phyloP scores from a whole-genome alignment of 2,888 invertebrate genomes.

The Gandaritis pyraliata region DNA sequence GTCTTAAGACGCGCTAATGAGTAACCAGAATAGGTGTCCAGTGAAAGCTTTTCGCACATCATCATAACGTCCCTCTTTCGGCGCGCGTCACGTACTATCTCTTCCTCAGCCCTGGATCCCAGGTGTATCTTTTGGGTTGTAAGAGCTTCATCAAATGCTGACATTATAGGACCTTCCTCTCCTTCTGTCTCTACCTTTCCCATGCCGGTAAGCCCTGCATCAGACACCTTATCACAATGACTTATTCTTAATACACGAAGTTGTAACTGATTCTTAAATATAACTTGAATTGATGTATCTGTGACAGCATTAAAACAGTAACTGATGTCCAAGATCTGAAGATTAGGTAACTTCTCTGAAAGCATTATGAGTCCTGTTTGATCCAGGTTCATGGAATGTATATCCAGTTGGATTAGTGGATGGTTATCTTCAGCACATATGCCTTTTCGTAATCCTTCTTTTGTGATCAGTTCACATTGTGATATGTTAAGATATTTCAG shows the following conservation, averaged over 20 bases:
- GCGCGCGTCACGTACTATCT: slow-evolving; percentile 87
- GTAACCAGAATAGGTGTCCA: slow-evolving; percentile 73
- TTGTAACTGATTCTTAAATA: slow-evolving; percentile 86
- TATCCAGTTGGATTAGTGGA: slow-evolving; percentile 80
- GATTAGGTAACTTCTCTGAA: slow-evolving; percentile 83
- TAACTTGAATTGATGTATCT: slow-evolving; percentile 87
- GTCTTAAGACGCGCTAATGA: slow-evolving; percentile 82
- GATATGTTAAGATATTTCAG: slow-evolving; percentile 87
- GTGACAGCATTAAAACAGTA: slow-evolving; percentile 89
- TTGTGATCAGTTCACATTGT: slow-evolving; percentile 86
- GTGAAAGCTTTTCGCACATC: slow-evolving; percentile 83
- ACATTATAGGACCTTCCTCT: slow-evolving; percentile 66
- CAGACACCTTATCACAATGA: slow-evolving; percentile 88
- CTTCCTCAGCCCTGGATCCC: slow-evolving; percentile 87
- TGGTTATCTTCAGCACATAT: slow-evolving; percentile 80
- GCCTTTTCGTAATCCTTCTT: slow-evolving; percentile 85
- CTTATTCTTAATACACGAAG: slow-evolving; percentile 86
- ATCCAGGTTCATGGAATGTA: slow-evolving; percentile 85
- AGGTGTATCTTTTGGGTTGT: slow-evolving; percentile 79
- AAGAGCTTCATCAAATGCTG: slow-evolving; percentile 57
- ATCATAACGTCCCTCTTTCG: slow-evolving; percentile 86
- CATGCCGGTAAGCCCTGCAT: slow-evolving; percentile 89
- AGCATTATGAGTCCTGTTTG: slow-evolving; percentile 86
- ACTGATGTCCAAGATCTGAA: slow-evolving; percentile 86
- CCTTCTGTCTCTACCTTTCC: slow-evolving; percentile 70